Evolutionary conservation across 2,797 vertebrate species (phyloP).

Genomic region (Lepilemur ruficaudatus): DNA sequence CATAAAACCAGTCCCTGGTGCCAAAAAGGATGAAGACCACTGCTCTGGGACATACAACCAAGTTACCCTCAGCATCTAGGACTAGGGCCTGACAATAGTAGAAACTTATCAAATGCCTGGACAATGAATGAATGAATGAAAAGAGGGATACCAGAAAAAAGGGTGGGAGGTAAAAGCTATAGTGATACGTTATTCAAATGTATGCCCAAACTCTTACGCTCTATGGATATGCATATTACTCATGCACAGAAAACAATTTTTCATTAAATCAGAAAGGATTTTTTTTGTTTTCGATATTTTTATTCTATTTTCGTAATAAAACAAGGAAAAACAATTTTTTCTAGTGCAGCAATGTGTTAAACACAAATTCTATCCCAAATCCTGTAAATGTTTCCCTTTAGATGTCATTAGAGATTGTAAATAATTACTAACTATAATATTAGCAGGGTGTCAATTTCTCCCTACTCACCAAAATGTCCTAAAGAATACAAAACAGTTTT

Average conservation of each 20-base stretch:
- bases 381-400: background rate
- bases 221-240: background rate
- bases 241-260: too few relatives aligned
- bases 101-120: background rate
- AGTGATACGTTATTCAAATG: background rate
- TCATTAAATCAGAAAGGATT: too few relatives aligned
- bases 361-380: constrained; percentile 18
- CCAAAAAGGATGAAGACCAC: too few relatives aligned
- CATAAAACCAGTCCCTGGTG: too few relatives aligned
- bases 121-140: background rate
- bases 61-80: constrained; percentile 5
- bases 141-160: background rate
- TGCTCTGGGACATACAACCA: background rate
- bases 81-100: background rate
- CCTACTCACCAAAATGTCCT: background rate
- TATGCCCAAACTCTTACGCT: background rate
- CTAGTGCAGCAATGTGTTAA: background rate
- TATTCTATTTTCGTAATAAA: too few relatives aligned
- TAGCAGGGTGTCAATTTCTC: background rate
- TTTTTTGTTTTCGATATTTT: too few relatives aligned
- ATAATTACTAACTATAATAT: constrained; percentile 12
- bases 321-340: too few relatives aligned
- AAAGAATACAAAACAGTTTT: background rate
- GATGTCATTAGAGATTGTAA: background rate
- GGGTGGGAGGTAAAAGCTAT: background rate